Percentiles rank a stretch among this genome's conserved stretches.
Conservation (phyloP, 2,113 vertebrate genomes). For the Triplophysa siluroides region DNA sequence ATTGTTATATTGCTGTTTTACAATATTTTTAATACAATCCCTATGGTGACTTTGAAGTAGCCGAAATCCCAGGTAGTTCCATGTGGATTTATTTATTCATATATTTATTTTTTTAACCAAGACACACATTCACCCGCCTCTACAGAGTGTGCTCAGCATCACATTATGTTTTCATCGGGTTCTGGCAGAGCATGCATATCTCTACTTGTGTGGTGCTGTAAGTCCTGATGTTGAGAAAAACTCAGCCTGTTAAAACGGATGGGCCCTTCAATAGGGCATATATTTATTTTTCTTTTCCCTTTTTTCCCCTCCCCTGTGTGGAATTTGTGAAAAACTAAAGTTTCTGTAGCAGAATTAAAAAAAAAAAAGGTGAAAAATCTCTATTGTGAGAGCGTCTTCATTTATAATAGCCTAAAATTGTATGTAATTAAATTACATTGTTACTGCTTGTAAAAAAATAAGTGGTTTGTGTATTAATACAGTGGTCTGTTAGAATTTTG, state of each 20-base stretch:
- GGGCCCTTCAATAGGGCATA: not conserved
- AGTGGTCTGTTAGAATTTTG: not conserved
- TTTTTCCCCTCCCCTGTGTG: not conserved
- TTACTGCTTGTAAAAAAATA: constrained; percentile 13
- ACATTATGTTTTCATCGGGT: constrained; percentile 45
- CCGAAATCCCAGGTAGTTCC: not conserved
- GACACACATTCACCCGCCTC: constrained; percentile 8
- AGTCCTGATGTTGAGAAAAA: constrained; percentile 18
- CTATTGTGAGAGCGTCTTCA: no score
- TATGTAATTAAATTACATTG: constrained; percentile 26
- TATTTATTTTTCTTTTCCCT: not conserved
- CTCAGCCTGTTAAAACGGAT: constrained; percentile 18
- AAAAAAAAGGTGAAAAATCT: no score
- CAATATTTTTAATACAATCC: not conserved
- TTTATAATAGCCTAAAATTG: no score
- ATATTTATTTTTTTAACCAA: constrained; percentile 1
- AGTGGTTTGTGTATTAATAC: constrained; percentile 9
- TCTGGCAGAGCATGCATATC: constrained; percentile 20
- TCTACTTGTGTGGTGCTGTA: constrained; percentile 13
- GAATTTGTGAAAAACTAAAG: not conserved
- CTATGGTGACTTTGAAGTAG: constrained; percentile 2
- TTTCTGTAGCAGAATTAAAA: not conserved
- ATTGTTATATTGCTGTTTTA: not conserved
- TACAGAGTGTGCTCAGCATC: constrained; percentile 22
- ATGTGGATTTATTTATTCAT: constrained; percentile 3